Percentiles rank a stretch among this genome's conserved stretches.
Conservation (phyloP, 2,797 vertebrate species). For the Syndactyla subalaris region DNA sequence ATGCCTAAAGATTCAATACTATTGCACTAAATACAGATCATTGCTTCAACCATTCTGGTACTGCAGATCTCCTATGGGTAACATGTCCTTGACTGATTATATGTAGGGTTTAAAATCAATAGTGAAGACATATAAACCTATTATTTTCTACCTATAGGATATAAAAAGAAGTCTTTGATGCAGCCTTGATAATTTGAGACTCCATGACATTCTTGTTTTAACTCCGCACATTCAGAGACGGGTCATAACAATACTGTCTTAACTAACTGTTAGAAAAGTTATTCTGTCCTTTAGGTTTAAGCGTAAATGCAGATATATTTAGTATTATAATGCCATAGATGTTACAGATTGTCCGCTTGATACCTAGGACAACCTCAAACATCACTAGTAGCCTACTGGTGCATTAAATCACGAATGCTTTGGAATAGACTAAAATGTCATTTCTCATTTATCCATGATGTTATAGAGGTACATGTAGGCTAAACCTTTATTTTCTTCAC, state of each 20-base stretch:
- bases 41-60: background rate
- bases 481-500: background rate
- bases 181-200: background rate
- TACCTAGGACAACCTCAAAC: background rate
- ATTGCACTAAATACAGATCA: background rate
- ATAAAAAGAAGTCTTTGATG: background rate
- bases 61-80: background rate
- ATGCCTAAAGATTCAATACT: background rate
- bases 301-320: background rate
- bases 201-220: background rate
- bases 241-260: background rate
- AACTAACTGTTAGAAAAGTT: background rate
- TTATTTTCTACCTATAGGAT: background rate
- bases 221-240: background rate
- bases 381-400: background rate
- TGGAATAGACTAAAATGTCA: background rate
- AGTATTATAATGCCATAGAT: background rate
- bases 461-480: conserved; percentile 1
- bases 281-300: background rate
- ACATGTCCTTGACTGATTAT: background rate
- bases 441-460: background rate
- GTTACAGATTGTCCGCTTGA: background rate
- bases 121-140: background rate
- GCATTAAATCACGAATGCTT: background rate
- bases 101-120: background rate